phyloP scores from a whole-genome alignment of 1,140 invertebrate genomes.

The Formica selysi region DNA sequence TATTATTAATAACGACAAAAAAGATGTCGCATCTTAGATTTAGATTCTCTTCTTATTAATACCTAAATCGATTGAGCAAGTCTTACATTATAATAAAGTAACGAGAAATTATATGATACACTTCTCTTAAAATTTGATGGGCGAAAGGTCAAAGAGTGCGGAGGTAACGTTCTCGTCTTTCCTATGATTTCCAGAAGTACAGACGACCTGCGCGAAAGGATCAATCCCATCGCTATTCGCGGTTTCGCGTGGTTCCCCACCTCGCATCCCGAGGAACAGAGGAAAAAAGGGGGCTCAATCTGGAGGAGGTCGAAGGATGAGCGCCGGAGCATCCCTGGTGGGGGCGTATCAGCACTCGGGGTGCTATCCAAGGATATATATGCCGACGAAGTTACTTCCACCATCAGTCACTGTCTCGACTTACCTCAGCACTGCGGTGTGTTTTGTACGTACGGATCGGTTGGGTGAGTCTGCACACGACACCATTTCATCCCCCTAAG shows the following conservation, averaged over 20 bases:
- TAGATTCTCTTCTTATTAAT: background rate
- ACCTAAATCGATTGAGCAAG: background rate
- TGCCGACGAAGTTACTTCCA: constrained; percentile 81
- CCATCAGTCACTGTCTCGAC: constrained; percentile 83
- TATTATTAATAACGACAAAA: background rate
- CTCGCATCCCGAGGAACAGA: constrained; percentile 50
- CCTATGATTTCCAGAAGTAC: constrained; percentile 55
- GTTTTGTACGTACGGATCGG: constrained; percentile 77
- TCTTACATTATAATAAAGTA: background rate
- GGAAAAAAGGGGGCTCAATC: constrained; percentile 52
- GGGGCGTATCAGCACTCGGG: constrained; percentile 72
- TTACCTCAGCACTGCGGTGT: constrained; percentile 79
- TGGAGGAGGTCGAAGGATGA: constrained; percentile 71
- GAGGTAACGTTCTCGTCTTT: background rate
- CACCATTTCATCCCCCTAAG: constrained; percentile 58
- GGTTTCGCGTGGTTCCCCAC: constrained; percentile 43
- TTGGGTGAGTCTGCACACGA: constrained; percentile 79
- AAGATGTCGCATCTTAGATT: background rate
- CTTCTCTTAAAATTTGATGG: background rate
- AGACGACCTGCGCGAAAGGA: constrained; percentile 70
- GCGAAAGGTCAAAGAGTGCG: background rate
- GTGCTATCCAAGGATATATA: constrained; percentile 83
- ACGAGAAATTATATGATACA: background rate
- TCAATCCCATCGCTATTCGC: constrained; percentile 47
- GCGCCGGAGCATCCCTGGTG: constrained; percentile 74